phyloP scores from a whole-genome alignment of 1,140 invertebrate species.

The Bombus balteatus region DNA sequence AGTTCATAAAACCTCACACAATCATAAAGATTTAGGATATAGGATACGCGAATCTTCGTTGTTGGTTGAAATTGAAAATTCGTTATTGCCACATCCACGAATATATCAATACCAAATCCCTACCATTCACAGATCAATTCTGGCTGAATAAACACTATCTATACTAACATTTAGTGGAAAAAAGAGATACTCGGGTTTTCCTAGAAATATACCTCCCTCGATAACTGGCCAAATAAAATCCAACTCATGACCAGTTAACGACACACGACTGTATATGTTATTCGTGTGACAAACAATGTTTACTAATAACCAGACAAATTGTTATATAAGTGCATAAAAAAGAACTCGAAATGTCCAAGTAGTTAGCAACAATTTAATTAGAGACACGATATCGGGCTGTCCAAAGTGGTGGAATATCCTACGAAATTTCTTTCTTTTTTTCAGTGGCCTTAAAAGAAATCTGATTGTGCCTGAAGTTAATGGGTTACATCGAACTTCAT shows the following conservation, averaged over 20 bases:
- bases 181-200: not conserved
- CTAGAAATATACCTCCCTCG: not conserved
- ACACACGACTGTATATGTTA: not conserved
- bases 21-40: not conserved
- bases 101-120: not conserved
- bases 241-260: not conserved
- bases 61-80: not conserved
- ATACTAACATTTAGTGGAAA: not conserved
- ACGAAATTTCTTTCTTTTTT: conserved; percentile 18
- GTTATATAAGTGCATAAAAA: not conserved
- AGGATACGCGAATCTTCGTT: not conserved
- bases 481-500: conserved; percentile 14
- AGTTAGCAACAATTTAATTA: not conserved
- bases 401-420: not conserved
- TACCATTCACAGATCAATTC: not conserved
- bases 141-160: not conserved
- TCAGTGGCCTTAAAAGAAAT: conserved; percentile 27
- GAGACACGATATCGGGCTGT: not conserved
- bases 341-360: not conserved
- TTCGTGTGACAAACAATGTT: not conserved
- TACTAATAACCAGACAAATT: not conserved
- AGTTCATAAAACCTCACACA: not conserved
- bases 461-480: conserved; percentile 15
- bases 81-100: not conserved
- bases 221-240: not conserved